phyloP scores from a whole-genome alignment of 2,888 invertebrate genomes.

The Dryocosmus kuriphilus region DNA sequence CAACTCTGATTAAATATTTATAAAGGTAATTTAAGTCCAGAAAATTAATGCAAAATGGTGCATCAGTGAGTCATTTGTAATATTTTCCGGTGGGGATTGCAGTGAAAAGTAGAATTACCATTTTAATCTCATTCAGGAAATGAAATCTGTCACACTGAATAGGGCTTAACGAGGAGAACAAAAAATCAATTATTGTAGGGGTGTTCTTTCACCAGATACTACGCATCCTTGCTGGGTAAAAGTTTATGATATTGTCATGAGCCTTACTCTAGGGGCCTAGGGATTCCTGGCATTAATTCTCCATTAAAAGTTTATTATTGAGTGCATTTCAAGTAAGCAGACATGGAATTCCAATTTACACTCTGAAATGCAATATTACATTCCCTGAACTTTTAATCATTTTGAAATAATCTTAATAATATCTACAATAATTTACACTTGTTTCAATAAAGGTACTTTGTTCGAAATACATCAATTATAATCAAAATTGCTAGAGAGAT shows the following conservation, averaged over 20 bases:
- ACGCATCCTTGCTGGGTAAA: conserved; percentile 1
- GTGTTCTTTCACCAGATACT: conserved; percentile 27
- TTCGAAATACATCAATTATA: background rate
- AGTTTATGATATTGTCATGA: background rate
- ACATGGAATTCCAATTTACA: conserved; percentile 25
- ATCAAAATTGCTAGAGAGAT: background rate
- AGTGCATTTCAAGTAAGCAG: conserved; percentile 4
- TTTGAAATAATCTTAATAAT: background rate
- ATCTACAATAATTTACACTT: too few relatives aligned
- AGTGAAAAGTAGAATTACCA: conserved; percentile 33
- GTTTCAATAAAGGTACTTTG: background rate
- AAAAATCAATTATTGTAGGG: conserved; percentile 37
- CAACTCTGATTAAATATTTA: background rate
- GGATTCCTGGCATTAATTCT: conserved; percentile 24
- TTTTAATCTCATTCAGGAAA: conserved; percentile 33
- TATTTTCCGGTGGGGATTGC: conserved; percentile 16
- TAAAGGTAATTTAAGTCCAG: background rate
- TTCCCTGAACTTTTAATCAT: background rate
- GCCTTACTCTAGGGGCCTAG: background rate
- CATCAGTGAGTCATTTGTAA: conserved; percentile 16
- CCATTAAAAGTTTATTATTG: conserved; percentile 35
- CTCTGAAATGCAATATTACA: background rate
- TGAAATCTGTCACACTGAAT: conserved; percentile 37
- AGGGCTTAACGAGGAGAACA: conserved; percentile 31
- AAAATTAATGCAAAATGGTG: background rate